Percentiles rank a stretch among this genome's conserved stretches.
These are phyloP conservation scores for Drosophila kepulauana DNA, from an alignment of 1,140 invertebrate species.

Conservation along the genomic window DNA sequence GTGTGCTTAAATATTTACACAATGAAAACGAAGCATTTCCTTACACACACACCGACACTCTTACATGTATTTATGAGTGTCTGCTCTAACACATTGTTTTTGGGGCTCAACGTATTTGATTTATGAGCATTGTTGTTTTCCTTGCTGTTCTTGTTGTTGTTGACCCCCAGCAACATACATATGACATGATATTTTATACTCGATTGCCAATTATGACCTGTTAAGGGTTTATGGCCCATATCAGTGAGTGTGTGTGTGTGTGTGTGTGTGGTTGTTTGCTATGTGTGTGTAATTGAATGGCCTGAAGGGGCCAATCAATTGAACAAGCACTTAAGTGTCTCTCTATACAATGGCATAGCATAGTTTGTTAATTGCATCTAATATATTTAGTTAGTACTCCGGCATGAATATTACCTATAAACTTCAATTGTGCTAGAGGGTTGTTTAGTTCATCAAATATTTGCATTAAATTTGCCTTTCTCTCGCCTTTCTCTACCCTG, in stretches of 20 bases:
- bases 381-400: constrained; percentile 22
- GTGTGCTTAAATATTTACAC: constrained; percentile 82
- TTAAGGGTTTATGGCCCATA: constrained; percentile 59
- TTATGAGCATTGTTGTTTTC: constrained; percentile 58
- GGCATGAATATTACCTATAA: not conserved
- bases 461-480: too few relatives aligned
- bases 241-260: not conserved
- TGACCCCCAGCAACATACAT: constrained; percentile 46
- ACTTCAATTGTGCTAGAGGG: not conserved
- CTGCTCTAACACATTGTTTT: constrained; percentile 50
- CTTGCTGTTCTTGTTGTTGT: constrained; percentile 32
- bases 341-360: constrained; percentile 12
- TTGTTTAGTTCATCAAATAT: not conserved
- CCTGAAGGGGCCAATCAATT: constrained; percentile 45
- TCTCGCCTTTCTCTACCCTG: too few relatives aligned
- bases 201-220: constrained; percentile 80
- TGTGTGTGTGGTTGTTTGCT: constrained; percentile 9
- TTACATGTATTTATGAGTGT: constrained; percentile 45
- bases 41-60: constrained; percentile 19
- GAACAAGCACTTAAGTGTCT: constrained; percentile 47
- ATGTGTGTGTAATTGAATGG: constrained; percentile 33
- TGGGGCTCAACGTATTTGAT: constrained; percentile 62
- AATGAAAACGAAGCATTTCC: constrained; percentile 77
- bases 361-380: constrained; percentile 37
- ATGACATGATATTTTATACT: constrained; percentile 72